These are phyloP conservation scores for Caretta caretta DNA, from an alignment of 2,113 vertebrate species.

Conservation along the genomic window DNA sequence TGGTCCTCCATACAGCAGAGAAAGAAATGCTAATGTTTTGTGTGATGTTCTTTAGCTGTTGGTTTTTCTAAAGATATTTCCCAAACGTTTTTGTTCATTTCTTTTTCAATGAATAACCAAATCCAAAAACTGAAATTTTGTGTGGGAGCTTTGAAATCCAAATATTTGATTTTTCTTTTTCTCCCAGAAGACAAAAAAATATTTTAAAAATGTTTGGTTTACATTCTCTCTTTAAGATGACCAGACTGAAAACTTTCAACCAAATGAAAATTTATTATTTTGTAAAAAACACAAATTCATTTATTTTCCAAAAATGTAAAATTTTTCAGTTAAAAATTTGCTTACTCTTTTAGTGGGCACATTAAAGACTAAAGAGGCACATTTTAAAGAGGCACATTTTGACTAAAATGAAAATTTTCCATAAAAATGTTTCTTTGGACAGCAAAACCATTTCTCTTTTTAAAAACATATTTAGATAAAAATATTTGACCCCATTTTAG, in stretches of 20 bases:
- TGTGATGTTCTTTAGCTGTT: too few species aligned
- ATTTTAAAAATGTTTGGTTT: too few species aligned
- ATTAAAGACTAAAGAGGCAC: too few species aligned
- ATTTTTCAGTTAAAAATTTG: neutral
- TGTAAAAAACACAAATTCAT: neutral
- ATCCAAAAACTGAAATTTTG: neutral
- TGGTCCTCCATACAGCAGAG: rapidly evolving
- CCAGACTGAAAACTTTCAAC: neutral
- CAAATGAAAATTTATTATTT: neutral
- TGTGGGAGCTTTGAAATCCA: neutral
- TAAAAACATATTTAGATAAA: neutral
- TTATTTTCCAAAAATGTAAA: neutral
- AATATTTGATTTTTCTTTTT: neutral
- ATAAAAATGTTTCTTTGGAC: neutral
- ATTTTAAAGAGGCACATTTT: neutral
- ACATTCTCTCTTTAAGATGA: neutral
- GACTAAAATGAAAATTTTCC: neutral
- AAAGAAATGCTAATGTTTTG: too few species aligned
- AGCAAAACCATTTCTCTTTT: neutral
- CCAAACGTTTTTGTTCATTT: too few species aligned
- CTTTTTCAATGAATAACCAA: too few species aligned
- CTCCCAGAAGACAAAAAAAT: too few species aligned
- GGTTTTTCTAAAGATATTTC: too few species aligned
- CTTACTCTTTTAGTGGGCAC: neutral
- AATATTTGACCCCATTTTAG: neutral